Percentiles rank a stretch among this genome's conserved stretches.
Conservation (phyloP, 2,888 invertebrate genomes). For the Phyllotreta striolata region DNA sequence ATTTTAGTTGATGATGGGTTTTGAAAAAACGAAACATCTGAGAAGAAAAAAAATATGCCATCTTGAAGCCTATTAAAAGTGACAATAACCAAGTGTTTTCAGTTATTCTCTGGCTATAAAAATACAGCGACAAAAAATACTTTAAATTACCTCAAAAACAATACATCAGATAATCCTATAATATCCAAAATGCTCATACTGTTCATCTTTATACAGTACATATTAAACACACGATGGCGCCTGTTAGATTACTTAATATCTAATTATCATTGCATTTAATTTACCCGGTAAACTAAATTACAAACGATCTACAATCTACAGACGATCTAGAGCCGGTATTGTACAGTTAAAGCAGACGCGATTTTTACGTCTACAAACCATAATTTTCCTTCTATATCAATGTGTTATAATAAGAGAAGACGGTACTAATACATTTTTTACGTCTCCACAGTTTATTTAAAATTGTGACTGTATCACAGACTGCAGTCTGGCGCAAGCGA, state of each 20-base stretch:
- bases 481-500: conserved; percentile 22
- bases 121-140: too few species aligned
- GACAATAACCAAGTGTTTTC: too few species aligned
- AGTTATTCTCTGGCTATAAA: too few species aligned
- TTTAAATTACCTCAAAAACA: too few species aligned
- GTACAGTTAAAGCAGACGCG: conserved; percentile 5
- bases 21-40: too few species aligned
- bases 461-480: conserved; percentile 2
- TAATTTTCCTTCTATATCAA: not conserved
- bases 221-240: not conserved
- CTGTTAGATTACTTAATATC: not conserved
- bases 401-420: conserved; percentile 5
- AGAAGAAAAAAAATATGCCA: too few species aligned
- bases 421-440: conserved; percentile 4
- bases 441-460: conserved; percentile 6
- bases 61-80: too few species aligned
- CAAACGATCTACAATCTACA: conserved; percentile 3
- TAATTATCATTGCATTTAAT: conserved; percentile 5
- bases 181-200: too few species aligned
- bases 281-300: conserved; percentile 18
- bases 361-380: conserved; percentile 15
- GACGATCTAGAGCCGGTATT: conserved; percentile 7
- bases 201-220: too few species aligned
- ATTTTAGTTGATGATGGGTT: too few species aligned
- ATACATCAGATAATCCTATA: too few species aligned